A percentile compares a stretch with the other conserved stretches of the same genome.
Conservation (phyloP, 2,888 invertebrate genomes). For the Volucella inflata region DNA sequence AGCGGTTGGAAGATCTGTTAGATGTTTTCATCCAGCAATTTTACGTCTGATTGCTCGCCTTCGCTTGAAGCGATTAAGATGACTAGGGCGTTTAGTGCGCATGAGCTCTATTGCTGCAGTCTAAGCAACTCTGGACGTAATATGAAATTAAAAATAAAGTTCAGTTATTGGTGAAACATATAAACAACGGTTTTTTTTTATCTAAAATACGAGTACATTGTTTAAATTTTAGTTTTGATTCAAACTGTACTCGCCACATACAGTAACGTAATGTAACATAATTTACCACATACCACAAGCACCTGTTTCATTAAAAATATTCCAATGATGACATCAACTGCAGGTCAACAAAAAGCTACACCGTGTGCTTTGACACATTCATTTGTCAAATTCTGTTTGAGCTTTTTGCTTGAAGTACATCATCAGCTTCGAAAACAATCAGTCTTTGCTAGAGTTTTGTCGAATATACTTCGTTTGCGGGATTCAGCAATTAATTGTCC, state of each 20-base stretch:
- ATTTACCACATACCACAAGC: slow-evolving; percentile 1
- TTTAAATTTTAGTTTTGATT: slow-evolving; percentile 1
- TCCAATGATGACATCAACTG: slow-evolving; percentile 61
- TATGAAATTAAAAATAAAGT: not conserved
- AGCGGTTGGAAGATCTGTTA: too few relatives aligned
- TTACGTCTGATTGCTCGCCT: too few relatives aligned
- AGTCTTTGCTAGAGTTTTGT: slow-evolving; percentile 71
- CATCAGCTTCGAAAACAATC: slow-evolving; percentile 36
- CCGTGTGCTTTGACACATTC: not conserved
- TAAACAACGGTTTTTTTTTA: not conserved
- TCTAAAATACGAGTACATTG: not conserved
- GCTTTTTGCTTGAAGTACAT: slow-evolving; percentile 33
- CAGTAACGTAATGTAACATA: slow-evolving; percentile 9
- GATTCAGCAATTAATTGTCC: not conserved
- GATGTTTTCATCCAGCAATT: too few relatives aligned
- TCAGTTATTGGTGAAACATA: not conserved
- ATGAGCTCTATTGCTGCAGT: too few relatives aligned
- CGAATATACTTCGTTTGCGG: slow-evolving; percentile 41
- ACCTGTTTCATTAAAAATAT: slow-evolving; percentile 49
- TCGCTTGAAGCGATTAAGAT: too few relatives aligned
- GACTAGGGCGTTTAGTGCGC: too few relatives aligned
- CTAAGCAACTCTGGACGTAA: too few relatives aligned
- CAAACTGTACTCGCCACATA: slow-evolving; percentile 21
- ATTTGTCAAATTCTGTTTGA: not conserved
- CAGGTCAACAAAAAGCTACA: slow-evolving; percentile 14